phyloP scores from a whole-genome alignment of 2,113 vertebrate species.

The Struthidea cinerea region DNA sequence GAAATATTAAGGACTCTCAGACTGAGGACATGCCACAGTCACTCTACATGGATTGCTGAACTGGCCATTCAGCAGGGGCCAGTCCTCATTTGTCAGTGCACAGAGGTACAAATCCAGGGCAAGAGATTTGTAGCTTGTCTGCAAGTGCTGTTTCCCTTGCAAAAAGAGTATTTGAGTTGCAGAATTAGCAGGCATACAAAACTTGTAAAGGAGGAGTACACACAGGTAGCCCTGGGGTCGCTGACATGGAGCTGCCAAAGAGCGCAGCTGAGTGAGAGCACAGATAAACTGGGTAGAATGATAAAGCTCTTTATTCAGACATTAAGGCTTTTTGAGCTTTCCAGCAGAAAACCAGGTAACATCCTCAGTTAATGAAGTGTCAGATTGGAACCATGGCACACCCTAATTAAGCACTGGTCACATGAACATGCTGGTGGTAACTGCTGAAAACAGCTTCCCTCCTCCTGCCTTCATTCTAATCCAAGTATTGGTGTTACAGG shows the following conservation, averaged over 20 bases:
- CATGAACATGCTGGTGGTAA: rapidly evolving
- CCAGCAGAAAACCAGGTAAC: not conserved
- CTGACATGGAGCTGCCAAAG: not conserved
- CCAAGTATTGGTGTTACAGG: not conserved
- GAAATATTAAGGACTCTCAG: not conserved
- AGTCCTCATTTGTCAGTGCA: not conserved
- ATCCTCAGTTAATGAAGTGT: not conserved
- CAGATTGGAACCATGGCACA: not conserved
- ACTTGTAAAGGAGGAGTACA: not conserved
- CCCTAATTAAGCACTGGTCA: not conserved
- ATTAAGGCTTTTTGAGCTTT: not conserved
- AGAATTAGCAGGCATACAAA: not conserved
- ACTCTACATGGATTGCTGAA: not conserved
- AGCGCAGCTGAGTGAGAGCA: not conserved
- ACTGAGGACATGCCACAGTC: not conserved
- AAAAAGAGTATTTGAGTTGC: not conserved
- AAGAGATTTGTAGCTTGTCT: not conserved
- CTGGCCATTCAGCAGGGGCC: not conserved
- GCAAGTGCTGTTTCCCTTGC: not conserved
- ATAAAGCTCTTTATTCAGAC: not conserved
- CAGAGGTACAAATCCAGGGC: not conserved
- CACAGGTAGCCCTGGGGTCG: not conserved
- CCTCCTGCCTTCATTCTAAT: not conserved
- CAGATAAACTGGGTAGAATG: not conserved
- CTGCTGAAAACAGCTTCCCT: not conserved